Base-by-base conservation (phyloP, 2,113 vertebrate species). In the Dicrurus megarhynchus region DNA sequence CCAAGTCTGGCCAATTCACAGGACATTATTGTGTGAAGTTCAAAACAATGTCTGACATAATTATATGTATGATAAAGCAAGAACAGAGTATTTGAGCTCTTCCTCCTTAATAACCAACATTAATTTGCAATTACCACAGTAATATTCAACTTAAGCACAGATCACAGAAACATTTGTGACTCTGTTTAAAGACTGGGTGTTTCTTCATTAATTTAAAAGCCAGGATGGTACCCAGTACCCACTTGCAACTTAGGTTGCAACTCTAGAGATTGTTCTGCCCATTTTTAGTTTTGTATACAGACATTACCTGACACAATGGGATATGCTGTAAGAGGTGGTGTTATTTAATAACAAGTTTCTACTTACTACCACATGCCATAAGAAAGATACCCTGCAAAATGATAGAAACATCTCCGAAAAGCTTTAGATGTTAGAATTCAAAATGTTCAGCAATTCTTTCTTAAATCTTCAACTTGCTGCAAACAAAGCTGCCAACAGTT, bases 11-110 rank as follows among this genome's bases (percentile, higher is more conserved):
- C 50, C 63, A 96, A 94, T 74, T 93, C 71, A 57, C 8, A 60
- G 59, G 68, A 64, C 52, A 63, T 55, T 70, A 78, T 2, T 59
- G 33, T 67, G 68, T 10, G 0, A 81, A 60, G 59, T 83, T 95
- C 73, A 67, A 93, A 93, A 91, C 80, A 87, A 50, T 11, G 23
- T 77, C 83, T 80, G 65, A 86, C 23, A 79, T 92, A 95, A 95
- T 90, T 86, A 86, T 69, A 90, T 23, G 60, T 81, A 63, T 22
- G 52, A 92, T 75, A 69, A 85, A 77, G n/a, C 35, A 95, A n/a
- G 27, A 78, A 84, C 0, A 0, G 32, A 9, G n/a, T 86, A 90
- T 75, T 90, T 64, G 44, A 96, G 64, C 30, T 84, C 68, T 95
- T 53, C 53, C 64, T 90, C 71, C 41, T 56, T 87, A 95, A 95